Evolutionary conservation across 2,888 invertebrate genomes (phyloP).

Genomic region (Calameuta idolon): DNA sequence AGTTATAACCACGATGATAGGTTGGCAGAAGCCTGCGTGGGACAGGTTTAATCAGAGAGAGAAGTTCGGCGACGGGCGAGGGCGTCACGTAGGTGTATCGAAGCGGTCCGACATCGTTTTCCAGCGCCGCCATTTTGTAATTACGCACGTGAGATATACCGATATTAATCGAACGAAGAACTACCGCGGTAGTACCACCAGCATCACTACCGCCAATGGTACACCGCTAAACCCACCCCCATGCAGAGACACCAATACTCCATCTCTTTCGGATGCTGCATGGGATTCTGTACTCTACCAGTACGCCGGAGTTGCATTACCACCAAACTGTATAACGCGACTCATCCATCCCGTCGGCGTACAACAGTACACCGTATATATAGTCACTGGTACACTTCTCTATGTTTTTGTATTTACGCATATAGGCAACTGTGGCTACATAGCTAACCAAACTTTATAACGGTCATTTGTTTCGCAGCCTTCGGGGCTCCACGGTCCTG

Average conservation of each 20-base stretch:
- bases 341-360: background rate
- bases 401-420: background rate
- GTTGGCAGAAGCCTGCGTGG: background rate
- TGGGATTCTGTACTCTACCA: background rate
- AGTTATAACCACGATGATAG: background rate
- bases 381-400: background rate
- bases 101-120: constrained; percentile 25
- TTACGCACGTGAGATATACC: constrained; percentile 41
- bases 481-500: background rate
- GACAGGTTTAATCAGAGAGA: constrained; percentile 14
- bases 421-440: background rate
- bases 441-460: constrained; percentile 1
- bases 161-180: constrained; percentile 43
- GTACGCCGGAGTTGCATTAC: background rate
- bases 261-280: background rate
- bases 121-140: constrained; percentile 46
- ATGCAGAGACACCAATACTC: background rate
- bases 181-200: background rate
- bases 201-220: background rate
- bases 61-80: constrained; percentile 5
- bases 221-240: background rate
- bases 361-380: background rate
- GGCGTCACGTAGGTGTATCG: constrained; percentile 16
- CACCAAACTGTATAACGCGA: background rate
- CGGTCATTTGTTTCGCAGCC: background rate